Evolutionary conservation across 2,113 vertebrate species (phyloP).

Genomic region (Hipposideros armiger): DNA sequence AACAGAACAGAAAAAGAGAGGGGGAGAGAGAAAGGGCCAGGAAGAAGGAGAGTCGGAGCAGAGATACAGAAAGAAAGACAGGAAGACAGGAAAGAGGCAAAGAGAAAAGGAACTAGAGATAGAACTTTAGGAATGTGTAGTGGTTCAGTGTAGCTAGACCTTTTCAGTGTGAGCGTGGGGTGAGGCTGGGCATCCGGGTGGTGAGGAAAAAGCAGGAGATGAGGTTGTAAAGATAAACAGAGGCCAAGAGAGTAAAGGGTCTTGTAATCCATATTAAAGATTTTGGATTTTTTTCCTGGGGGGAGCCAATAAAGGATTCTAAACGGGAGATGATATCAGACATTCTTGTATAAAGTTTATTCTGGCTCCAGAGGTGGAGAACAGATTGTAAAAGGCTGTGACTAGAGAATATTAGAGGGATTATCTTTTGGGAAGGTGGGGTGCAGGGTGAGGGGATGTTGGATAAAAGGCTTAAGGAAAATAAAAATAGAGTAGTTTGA

Average conservation of each 20-base stretch:
- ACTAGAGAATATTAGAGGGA: background rate
- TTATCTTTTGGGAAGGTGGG: background rate
- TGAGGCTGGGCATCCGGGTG: background rate
- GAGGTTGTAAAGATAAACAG: background rate
- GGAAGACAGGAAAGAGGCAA: background rate
- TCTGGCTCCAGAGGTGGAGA: background rate
- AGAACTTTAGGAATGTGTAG: background rate
- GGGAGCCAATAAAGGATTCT: background rate
- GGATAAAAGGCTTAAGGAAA: conserved; percentile 10
- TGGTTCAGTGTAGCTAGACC: background rate
- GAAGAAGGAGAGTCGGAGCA: background rate
- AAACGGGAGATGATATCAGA: background rate
- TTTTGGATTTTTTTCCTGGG: background rate
- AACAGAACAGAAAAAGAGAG: background rate
- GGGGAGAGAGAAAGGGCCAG: background rate
- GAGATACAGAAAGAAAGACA: background rate
- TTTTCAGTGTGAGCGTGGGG: background rate
- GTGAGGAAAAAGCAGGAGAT: background rate
- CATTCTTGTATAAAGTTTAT: background rate
- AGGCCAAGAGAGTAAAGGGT: background rate
- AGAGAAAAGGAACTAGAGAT: background rate
- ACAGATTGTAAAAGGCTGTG: background rate
- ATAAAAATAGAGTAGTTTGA: background rate
- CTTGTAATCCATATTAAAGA: background rate
- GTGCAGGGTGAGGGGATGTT: background rate